These are phyloP conservation scores for Enteromius trimaculatus DNA, from an alignment of 2,797 vertebrate genomes.

Conservation along the genomic window DNA sequence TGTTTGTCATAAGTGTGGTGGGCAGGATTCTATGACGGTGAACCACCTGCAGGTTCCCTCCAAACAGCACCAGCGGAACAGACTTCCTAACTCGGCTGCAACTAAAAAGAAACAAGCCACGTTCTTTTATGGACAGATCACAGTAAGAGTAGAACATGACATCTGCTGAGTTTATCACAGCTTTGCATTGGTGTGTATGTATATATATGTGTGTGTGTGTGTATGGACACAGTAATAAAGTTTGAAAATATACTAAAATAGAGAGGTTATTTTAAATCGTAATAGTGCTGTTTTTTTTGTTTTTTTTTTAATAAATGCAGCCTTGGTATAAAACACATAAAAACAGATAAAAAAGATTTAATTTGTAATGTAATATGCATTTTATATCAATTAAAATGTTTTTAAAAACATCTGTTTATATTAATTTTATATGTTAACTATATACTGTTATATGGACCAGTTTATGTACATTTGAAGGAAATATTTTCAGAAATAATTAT, in stretches of 20 bases:
- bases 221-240: neutral
- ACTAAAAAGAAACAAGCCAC: constrained; percentile 75
- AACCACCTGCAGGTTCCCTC: constrained; percentile 76
- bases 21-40: constrained; percentile 29
- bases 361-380: neutral
- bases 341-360: neutral
- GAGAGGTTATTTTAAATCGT: neutral
- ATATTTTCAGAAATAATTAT: constrained; percentile 70
- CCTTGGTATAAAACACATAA: neutral
- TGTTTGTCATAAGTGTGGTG: constrained; percentile 55
- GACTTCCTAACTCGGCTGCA: constrained; percentile 71
- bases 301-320: too few relatives aligned
- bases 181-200: neutral
- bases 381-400: neutral
- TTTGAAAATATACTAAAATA: neutral
- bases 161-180: constrained; percentile 61
- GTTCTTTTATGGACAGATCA: constrained; percentile 82
- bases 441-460: neutral
- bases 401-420: neutral
- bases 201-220: too few relatives aligned
- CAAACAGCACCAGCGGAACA: constrained; percentile 70
- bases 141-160: constrained; percentile 81
- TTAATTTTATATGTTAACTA: neutral
- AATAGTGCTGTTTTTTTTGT: too few relatives aligned
- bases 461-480: constrained; percentile 17